These are phyloP conservation scores for Laterallus jamaicensis DNA, from an alignment of 2,113 vertebrate species.

Conservation along the genomic window DNA sequence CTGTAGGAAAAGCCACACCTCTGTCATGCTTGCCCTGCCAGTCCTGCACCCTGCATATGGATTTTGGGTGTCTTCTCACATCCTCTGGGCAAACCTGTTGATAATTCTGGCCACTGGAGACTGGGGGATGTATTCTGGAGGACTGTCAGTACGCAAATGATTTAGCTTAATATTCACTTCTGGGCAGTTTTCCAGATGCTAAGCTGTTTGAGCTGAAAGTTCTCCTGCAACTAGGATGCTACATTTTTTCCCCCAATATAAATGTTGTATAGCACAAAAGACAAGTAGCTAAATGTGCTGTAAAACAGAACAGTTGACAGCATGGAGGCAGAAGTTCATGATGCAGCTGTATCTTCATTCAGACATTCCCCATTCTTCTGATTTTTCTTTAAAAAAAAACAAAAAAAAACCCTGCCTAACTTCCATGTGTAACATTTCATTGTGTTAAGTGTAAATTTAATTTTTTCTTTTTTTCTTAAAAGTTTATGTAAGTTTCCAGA, in stretches of 20 bases:
- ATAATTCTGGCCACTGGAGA: background rate
- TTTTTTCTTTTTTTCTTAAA: background rate
- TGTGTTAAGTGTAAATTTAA: background rate
- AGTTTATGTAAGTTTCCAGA: background rate
- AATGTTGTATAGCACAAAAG: background rate
- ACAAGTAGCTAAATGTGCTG: background rate
- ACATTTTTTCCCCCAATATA: background rate
- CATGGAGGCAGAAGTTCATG: background rate
- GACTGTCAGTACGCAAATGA: background rate
- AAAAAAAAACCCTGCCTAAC: background rate
- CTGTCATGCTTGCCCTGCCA: accelerated
- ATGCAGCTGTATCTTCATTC: background rate
- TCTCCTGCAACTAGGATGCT: background rate
- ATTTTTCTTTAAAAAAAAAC: background rate
- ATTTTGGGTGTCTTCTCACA: background rate
- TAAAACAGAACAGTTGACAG: background rate
- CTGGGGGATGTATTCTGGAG: accelerated
- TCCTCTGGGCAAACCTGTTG: background rate
- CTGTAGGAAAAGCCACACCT: background rate
- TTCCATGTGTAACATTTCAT: background rate
- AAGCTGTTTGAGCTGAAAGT: background rate
- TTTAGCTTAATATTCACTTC: background rate
- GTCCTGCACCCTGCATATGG: background rate
- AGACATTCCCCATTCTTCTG: background rate
- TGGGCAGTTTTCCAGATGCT: background rate